These are phyloP conservation scores for Oreochromis grahami DNA, from an alignment of 2,797 vertebrate genomes.

Conservation along the genomic window DNA sequence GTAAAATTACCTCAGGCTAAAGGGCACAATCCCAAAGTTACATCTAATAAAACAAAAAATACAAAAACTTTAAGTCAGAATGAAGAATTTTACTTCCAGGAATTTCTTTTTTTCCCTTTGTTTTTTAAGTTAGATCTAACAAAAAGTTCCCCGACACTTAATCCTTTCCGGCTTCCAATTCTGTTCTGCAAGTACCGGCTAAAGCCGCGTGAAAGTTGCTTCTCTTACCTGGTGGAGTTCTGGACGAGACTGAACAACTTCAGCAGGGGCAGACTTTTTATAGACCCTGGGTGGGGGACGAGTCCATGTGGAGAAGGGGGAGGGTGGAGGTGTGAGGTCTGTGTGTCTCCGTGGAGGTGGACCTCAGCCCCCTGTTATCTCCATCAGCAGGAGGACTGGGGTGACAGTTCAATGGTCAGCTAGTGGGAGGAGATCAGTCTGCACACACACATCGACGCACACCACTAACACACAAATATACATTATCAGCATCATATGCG, in stretches of 20 bases:
- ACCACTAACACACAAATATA: not conserved
- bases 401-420: conserved; percentile 69
- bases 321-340: conserved; percentile 21
- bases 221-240: conserved; percentile 77
- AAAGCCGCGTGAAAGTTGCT: not conserved
- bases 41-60: not conserved
- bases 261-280: conserved; percentile 50
- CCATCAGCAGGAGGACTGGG: conserved; percentile 49
- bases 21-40: not conserved
- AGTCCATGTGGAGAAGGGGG: conserved; percentile 19
- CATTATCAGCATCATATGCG: not conserved
- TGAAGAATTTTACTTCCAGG: not conserved
- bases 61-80: not conserved
- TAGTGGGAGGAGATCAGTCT: conserved; percentile 40
- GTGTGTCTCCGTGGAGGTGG: conserved; percentile 72
- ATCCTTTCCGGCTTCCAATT: not conserved
- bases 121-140: not conserved
- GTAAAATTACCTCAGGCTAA: not conserved
- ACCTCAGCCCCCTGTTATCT: conserved; percentile 68
- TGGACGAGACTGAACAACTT: conserved; percentile 69
- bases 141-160: not conserved
- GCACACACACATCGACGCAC: not conserved
- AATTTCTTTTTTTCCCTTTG: not conserved
- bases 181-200: not conserved
- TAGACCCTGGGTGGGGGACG: conserved; percentile 35